Evolutionary conservation across 92 coral and sea anemone genomes (phyloP).

Genomic region (Palythoa heliodiscus): DNA sequence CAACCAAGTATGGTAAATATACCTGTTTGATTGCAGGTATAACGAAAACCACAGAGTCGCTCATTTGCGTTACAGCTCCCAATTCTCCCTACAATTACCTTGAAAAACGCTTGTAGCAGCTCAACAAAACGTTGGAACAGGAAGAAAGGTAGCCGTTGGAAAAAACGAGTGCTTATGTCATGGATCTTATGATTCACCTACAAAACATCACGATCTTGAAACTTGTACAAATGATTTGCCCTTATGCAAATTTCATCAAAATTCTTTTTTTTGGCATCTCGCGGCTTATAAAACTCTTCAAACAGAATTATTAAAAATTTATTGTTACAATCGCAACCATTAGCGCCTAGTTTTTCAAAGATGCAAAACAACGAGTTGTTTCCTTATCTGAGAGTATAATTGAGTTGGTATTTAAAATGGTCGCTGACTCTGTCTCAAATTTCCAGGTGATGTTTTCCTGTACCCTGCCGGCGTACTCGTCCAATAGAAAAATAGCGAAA

Average conservation of each 20-base stretch:
- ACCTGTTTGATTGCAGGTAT: constrained; percentile 36
- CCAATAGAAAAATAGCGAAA: constrained; percentile 68
- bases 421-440: constrained; percentile 28
- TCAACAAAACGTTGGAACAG: not conserved
- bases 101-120: not conserved
- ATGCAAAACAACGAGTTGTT: constrained; percentile 9
- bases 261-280: constrained; percentile 9
- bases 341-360: constrained; percentile 12
- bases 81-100: not conserved
- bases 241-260: constrained; percentile 40
- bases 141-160: not conserved
- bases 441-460: constrained; percentile 92
- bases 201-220: not conserved
- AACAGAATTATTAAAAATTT: constrained; percentile 29
- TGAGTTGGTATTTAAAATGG: constrained; percentile 15
- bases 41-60: not conserved
- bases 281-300: constrained; percentile 39
- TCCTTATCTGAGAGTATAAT: not conserved
- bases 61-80: not conserved
- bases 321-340: constrained; percentile 23
- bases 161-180: not conserved
- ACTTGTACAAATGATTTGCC: not conserved
- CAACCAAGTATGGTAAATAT: constrained; percentile 23
- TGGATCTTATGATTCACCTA: not conserved
- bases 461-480: constrained; percentile 78